Evolutionary conservation across 2,113 vertebrate genomes (phyloP).

Genomic region (Peromyscus polionotus): DNA sequence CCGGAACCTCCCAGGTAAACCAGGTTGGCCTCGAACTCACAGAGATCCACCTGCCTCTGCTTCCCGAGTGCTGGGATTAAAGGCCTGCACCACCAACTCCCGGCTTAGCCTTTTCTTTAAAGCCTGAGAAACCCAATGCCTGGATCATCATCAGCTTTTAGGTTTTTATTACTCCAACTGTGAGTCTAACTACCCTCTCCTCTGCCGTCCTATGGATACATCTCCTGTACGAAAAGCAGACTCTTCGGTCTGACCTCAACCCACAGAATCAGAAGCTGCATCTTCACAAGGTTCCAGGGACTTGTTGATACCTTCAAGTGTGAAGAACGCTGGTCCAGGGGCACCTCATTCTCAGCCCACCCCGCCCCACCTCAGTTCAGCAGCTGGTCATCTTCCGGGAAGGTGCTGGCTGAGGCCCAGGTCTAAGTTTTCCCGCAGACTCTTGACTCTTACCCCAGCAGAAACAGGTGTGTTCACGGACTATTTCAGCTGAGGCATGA

Average conservation of each 20-base stretch:
- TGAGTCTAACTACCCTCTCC: neutral
- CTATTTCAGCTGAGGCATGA: constrained; percentile 18
- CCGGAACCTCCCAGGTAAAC: neutral
- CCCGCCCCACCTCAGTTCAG: neutral
- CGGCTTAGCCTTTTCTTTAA: neutral
- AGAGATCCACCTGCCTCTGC: neutral
- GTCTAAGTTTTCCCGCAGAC: constrained; percentile 26
- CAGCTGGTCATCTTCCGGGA: constrained; percentile 29
- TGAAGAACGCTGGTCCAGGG: neutral
- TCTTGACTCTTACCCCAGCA: constrained; percentile 1
- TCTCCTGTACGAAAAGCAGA: constrained; percentile 31
- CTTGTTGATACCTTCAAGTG: constrained; percentile 15
- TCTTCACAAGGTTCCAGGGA: neutral
- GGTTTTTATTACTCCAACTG: constrained; percentile 16
- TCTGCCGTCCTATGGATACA: neutral
- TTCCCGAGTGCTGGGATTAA: neutral
- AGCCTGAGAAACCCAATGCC: neutral
- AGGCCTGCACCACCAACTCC: neutral
- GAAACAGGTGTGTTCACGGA: constrained; percentile 19
- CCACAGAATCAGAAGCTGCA: constrained; percentile 13
- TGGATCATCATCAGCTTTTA: constrained; percentile 10
- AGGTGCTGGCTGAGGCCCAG: constrained; percentile 33
- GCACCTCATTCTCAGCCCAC: neutral
- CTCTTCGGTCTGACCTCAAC: constrained; percentile 34
- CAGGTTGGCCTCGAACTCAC: neutral